These are phyloP conservation scores for Archips xylosteana DNA, from an alignment of 2,888 invertebrate species.

Conservation along the genomic window DNA sequence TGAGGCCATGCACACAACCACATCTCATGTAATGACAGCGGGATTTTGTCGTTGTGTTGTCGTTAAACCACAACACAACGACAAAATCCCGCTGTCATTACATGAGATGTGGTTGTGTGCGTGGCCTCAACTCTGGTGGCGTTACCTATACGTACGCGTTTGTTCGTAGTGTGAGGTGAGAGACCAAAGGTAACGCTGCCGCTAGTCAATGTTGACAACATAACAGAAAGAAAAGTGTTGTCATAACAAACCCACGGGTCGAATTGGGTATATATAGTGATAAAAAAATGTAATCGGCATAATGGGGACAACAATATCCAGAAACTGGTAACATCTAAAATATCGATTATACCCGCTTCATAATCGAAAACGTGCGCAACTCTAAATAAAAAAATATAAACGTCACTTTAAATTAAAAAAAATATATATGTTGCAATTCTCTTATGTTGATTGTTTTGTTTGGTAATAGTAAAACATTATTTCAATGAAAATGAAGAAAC, in stretches of 20 bases:
- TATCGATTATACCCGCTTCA: not conserved
- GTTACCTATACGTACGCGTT: too few species aligned
- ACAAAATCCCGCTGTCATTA: too few species aligned
- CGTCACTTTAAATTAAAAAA: not conserved
- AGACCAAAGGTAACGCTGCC: constrained; percentile 15
- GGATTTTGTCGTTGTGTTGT: too few species aligned
- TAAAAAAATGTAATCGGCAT: constrained; percentile 6
- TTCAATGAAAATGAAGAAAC: constrained; percentile 58
- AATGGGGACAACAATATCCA: not conserved
- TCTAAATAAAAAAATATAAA: constrained; percentile 10
- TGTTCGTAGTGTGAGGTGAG: not conserved
- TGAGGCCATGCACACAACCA: too few species aligned
- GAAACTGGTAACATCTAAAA: constrained; percentile 23
- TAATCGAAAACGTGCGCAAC: constrained; percentile 11
- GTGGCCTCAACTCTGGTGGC: too few species aligned
- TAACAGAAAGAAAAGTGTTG: constrained; percentile 23
- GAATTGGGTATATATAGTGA: constrained; percentile 18
- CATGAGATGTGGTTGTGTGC: too few species aligned
- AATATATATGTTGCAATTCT: too few species aligned
- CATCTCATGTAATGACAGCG: too few species aligned
- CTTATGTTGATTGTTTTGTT: too few species aligned
- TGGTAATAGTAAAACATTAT: not conserved
- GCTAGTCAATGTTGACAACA: constrained; percentile 25
- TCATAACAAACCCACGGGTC: constrained; percentile 5
- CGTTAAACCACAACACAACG: too few species aligned